Base-by-base conservation (phyloP, 2,113 vertebrate species). In the Myocastor coypus region DNA sequence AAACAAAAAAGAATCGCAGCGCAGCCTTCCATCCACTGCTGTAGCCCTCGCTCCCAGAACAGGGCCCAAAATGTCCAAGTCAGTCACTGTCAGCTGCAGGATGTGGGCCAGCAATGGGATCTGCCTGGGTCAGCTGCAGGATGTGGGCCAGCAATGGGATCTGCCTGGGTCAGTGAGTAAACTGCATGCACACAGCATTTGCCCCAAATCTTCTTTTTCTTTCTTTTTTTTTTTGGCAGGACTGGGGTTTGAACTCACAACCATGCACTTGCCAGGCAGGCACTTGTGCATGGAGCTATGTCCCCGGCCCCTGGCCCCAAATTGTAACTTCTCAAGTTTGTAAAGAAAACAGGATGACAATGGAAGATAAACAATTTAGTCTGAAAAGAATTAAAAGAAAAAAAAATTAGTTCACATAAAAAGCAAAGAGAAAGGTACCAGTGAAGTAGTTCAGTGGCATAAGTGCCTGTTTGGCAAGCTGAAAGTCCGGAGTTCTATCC, bases 271-370 rank as follows among this genome's bases (percentile, higher is more conserved):
- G 46, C 46, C 46, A 46, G 46, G 46, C 46, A 46, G 46, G 46
- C 46, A 46, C 46, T 46, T 46, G 5, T 46, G 46, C 46, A 46
- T 8, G 46, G 46, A 46, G 46, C 46, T 46, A 46, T 46, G 5
- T 46, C 46, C 46, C 46, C 46, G 8, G 37, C 34, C 17, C 30
- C 42, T 50, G 37, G 37, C 34, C 17, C 30, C 52, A 55, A 93
- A 85, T 91, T 89, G n/a, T 97, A 87, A 77, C 12, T 88, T 97
- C 22, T 7, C 40, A 88, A 84, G 57, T 90, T 92, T 94, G 87
- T 77, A 80, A 94, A 89, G 83, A 63, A 85, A 96, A 96, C 83
- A 34, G 20, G 10, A 88, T 89, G 83, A 87, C 94, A 86, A 10
- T 63, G 11, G 34, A 92, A 92, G 34, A n/a, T 71, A 24, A 95